Base-by-base conservation (phyloP, 2,888 invertebrate genomes). In the Aethes cnicana region DNA sequence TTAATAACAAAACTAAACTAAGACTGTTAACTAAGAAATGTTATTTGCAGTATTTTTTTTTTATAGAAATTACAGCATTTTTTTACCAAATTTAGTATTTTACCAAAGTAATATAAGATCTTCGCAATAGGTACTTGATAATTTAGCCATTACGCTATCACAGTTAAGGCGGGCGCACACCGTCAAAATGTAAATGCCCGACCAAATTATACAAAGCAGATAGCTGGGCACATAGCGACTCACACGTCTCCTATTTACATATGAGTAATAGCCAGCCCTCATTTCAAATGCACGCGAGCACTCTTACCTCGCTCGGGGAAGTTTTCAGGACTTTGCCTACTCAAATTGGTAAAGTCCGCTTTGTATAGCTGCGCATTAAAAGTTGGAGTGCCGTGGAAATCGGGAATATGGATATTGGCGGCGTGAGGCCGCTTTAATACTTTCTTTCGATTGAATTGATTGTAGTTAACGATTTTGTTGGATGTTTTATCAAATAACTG, bases 291-390 rank as follows among this genome's bases (percentile, higher is more conserved):
- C 61, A 63, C 54, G 47, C 50, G 49, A 50, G 56, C 42, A 47
- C 60, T 62, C 58, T 49, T 61, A 61, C 61, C 60, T 62, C 56
- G 54, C 46, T 64, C 62, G 61, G 56, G 36, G 57, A 67, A 66
- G 61, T 65, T 63, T 62, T 61, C 61, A 59, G 57, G 57, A 56
- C 58, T 62, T 62, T 65, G 62, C 62, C 61, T 61, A 63, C 61
- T 57, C 53, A 66, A 66, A 68, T 64, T 63, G 65, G 61, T 55
- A 57, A 59, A 59, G 52, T 57, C 60, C 55, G 61, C 61, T 62
- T 61, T 62, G 61, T 62, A 61, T 53, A 57, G 57, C 58, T 56
- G 57, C 62, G 64, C 64, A 66, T 68, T 67, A 67, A 65, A 68
- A 69, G 58, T 69, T 64, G 54, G 61, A 49, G 54, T 43, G 57